These are phyloP conservation scores for Pristiophorus japonicus DNA, from an alignment of 2,113 vertebrate genomes.

Conservation along the genomic window DNA sequence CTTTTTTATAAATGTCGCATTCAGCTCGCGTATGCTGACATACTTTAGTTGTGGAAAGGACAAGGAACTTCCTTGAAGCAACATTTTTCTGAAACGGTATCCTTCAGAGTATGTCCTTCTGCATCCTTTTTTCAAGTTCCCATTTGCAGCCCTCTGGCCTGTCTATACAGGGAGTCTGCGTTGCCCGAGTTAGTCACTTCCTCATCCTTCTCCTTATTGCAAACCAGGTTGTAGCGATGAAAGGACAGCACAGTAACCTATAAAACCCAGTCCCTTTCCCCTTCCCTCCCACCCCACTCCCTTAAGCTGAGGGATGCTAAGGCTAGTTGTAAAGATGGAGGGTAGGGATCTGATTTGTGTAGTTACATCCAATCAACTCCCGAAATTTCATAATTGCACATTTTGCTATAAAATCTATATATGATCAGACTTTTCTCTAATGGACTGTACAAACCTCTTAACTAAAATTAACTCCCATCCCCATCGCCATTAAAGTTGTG, in stretches of 20 bases:
- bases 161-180: background rate
- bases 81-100: background rate
- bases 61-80: background rate
- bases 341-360: background rate
- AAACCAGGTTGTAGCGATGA: background rate
- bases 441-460: background rate
- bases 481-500: background rate
- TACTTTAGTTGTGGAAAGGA: no score
- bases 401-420: background rate
- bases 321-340: background rate
- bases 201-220: background rate
- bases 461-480: background rate
- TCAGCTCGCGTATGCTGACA: background rate
- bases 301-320: background rate
- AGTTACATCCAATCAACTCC: background rate
- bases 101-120: background rate
- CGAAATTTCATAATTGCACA: background rate
- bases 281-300: background rate
- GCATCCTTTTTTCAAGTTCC: background rate
- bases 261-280: background rate
- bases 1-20: background rate
- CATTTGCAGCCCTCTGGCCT: background rate
- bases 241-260: background rate
- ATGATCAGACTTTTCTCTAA: background rate
- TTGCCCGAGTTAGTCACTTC: background rate